Base-by-base conservation (phyloP, 2,113 vertebrate species). In the Bos javanicus region DNA sequence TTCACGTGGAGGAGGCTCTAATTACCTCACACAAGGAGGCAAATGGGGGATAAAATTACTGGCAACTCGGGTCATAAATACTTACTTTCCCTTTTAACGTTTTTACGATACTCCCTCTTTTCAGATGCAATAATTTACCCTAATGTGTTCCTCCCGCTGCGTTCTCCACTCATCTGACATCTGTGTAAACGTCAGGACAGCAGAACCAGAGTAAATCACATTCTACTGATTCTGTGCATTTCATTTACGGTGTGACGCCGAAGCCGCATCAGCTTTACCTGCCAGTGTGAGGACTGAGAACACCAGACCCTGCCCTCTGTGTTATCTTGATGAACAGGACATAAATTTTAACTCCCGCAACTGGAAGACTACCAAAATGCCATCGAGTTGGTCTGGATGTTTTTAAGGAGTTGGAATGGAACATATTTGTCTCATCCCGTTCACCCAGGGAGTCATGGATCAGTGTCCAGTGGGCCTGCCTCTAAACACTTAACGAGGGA, bases 151-250 rank as follows among this genome's bases (percentile, higher is more conserved):
- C 97, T 98, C 98, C 97, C 60, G 16, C 90, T 78, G 46, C n/a
- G 9, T 76, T 87, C 84, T 86, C 84, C 78, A 74, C 93, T 74
- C 33, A 95, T 96, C 98, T 98, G 98, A 98, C 98, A 98, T 98
- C 98, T 98, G 98, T 97, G 98, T 97, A 96, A 98, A 98, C 82
- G 97, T 96, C 97, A 93, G 98, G 84, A 97, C 94, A 71, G 95
- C 92, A 94, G 98, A 97, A 96, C 81, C 6, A 74, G 96, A 98
- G 98, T 98, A 98, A 98, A 98, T 98, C 98, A 98, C 93, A 15
- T 91, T 92, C 67, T 60, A 7, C 96, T 95, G 98, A 98, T 97
- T 95, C 84, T 92, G 86, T 74, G 97, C 96, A 83, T 97, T 98
- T 95, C 88, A 97, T 96, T 97, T 97, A 85, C 87, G 56, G 97